These are phyloP conservation scores for Poecilia picta DNA, from an alignment of 2,797 vertebrate genomes.

Conservation along the genomic window DNA sequence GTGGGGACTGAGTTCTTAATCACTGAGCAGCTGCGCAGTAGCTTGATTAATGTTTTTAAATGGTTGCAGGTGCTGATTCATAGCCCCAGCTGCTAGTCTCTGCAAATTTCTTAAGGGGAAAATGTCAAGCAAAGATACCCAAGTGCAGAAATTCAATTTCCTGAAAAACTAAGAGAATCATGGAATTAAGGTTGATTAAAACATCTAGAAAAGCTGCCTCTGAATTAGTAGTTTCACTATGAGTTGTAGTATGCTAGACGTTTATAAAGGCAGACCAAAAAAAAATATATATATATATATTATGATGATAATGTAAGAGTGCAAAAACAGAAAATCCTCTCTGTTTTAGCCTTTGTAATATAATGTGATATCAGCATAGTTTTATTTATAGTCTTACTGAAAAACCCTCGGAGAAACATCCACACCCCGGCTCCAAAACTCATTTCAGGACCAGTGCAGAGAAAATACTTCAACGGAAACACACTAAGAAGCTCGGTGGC, in stretches of 20 bases:
- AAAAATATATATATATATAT: rapidly evolving
- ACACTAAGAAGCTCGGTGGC: background rate
- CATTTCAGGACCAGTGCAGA: background rate
- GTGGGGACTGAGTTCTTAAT: slow-evolving; percentile 14
- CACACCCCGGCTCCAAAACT: background rate
- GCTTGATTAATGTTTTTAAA: slow-evolving; percentile 3
- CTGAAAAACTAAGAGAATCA: background rate
- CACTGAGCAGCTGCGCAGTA: background rate
- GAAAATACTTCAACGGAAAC: background rate
- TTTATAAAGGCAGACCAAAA: background rate
- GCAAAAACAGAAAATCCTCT: background rate
- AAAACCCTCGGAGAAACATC: background rate
- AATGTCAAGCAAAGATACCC: background rate
- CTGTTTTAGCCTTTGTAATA: background rate
- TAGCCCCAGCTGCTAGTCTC: background rate
- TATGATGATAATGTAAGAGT: background rate
- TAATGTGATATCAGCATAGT: background rate
- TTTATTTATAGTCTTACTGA: background rate
- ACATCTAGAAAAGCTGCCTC: background rate
- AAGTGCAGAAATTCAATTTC: background rate
- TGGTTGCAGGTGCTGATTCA: slow-evolving; percentile 1
- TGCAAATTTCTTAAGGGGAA: slow-evolving; percentile 5
- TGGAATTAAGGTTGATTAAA: background rate
- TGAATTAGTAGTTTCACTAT: background rate
- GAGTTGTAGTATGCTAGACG: background rate